A percentile compares a stretch with the other conserved stretches of the same genome.
These are phyloP conservation scores for Stegastes partitus DNA, from an alignment of 2,113 vertebrate species.

Conservation along the genomic window DNA sequence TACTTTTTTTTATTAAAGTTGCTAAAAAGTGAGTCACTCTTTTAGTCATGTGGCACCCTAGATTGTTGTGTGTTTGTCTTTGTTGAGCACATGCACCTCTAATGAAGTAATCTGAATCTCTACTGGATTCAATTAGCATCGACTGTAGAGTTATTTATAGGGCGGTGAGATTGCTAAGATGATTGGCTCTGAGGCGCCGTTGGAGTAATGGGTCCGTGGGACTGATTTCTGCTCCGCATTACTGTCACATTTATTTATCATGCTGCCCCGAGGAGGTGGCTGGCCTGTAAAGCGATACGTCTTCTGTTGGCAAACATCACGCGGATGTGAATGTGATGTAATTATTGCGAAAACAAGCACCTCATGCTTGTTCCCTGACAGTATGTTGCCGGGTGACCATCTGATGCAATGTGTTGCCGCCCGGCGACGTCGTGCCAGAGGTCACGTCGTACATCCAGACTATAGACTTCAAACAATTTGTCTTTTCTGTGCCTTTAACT, in stretches of 20 bases:
- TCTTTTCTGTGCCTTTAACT: background rate
- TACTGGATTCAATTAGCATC: conserved; percentile 47
- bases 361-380: conserved; percentile 16
- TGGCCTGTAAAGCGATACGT: conserved; percentile 20
- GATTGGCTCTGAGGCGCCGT: conserved; percentile 48
- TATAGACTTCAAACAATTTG: background rate
- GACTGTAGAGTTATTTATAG: conserved; percentile 69
- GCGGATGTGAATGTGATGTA: conserved; percentile 18
- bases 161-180: conserved; percentile 46
- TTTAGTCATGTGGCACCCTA: background rate
- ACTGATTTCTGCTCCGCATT: conserved; percentile 52
- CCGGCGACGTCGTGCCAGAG: conserved; percentile 11
- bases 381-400: conserved; percentile 21
- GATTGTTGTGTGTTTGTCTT: conserved; percentile 31
- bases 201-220: conserved; percentile 42
- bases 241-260: conserved; percentile 62
- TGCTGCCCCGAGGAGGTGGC: conserved; percentile 18
- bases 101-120: conserved; percentile 62
- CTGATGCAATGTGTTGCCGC: conserved; percentile 34
- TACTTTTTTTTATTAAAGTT: background rate
- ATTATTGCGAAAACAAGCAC: conserved; percentile 23
- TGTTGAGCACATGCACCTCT: conserved; percentile 17
- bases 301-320: conserved; percentile 50
- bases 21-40: conserved; percentile 26
- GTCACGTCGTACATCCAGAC: conserved; percentile 7